These are phyloP conservation scores for Trachemys scripta DNA, from an alignment of 2,113 vertebrate species.

Conservation along the genomic window DNA sequence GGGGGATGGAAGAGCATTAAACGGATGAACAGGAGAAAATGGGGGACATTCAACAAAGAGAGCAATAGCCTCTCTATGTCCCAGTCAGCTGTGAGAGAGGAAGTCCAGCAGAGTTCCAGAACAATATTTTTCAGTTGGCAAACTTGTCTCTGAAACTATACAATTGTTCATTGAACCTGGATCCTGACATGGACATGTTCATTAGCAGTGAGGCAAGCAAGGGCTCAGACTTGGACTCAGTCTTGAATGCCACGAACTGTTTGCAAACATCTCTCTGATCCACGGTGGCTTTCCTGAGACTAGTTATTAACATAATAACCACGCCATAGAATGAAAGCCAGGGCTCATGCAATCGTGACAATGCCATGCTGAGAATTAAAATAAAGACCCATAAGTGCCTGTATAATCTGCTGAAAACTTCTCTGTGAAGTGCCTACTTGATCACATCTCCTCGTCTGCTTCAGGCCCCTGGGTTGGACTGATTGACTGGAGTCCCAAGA, in stretches of 20 bases:
- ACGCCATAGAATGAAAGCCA: background rate
- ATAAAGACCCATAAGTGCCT: background rate
- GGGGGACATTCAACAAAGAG: background rate
- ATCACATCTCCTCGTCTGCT: background rate
- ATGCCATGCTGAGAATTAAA: background rate
- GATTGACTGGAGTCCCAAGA: background rate
- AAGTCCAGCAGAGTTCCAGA: background rate
- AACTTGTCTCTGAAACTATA: background rate
- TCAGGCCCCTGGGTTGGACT: background rate
- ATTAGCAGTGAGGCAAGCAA: background rate
- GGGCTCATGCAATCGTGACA: background rate
- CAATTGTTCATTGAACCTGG: background rate
- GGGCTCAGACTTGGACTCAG: background rate
- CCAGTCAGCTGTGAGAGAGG: background rate
- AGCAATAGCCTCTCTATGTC: background rate
- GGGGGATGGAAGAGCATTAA: background rate
- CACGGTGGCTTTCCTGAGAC: background rate
- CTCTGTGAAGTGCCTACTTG: background rate
- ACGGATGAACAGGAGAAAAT: background rate
- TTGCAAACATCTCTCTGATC: background rate
- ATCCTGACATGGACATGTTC: slow-evolving; percentile 25
- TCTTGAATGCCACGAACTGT: background rate
- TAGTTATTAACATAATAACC: background rate
- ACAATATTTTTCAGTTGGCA: background rate
- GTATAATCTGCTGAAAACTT: background rate